Percentiles rank a stretch among this genome's conserved stretches.
phyloP scores from a whole-genome alignment of 2,797 vertebrate genomes.

The Pitangus sulphuratus region DNA sequence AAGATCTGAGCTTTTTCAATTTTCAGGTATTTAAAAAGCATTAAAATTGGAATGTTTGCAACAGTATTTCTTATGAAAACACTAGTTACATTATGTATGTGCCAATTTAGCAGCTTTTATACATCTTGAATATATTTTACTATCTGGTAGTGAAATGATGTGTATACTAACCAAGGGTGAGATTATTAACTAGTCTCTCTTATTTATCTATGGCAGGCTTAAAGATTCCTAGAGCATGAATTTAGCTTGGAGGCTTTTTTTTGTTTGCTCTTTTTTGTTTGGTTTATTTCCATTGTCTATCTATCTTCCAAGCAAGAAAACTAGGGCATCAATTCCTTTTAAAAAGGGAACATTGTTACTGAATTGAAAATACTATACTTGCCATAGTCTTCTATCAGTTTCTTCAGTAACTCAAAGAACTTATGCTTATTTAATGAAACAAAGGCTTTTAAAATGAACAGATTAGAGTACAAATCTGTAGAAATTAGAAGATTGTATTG shows the following conservation, averaged over 20 bases:
- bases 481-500: not conserved
- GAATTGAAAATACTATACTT: not conserved
- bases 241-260: not conserved
- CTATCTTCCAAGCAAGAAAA: not conserved
- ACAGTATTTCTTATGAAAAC: not conserved
- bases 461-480: not conserved
- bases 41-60: not conserved
- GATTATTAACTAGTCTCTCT: not conserved
- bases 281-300: not conserved
- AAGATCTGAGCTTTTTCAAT: not conserved
- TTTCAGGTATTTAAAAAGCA: not conserved
- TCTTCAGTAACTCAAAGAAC: not conserved
- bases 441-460: not conserved
- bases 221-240: not conserved
- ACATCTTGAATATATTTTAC: not conserved
- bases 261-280: not conserved
- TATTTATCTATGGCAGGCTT: not conserved
- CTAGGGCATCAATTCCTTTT: not conserved
- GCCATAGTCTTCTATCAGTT: not conserved
- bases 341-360: not conserved
- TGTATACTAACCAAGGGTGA: not conserved
- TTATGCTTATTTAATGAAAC: not conserved
- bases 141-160: not conserved
- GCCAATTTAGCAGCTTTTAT: not conserved
- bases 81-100: not conserved